These are phyloP conservation scores for Perdita meconis DNA, from an alignment of 2,888 invertebrate genomes.

Conservation along the genomic window DNA sequence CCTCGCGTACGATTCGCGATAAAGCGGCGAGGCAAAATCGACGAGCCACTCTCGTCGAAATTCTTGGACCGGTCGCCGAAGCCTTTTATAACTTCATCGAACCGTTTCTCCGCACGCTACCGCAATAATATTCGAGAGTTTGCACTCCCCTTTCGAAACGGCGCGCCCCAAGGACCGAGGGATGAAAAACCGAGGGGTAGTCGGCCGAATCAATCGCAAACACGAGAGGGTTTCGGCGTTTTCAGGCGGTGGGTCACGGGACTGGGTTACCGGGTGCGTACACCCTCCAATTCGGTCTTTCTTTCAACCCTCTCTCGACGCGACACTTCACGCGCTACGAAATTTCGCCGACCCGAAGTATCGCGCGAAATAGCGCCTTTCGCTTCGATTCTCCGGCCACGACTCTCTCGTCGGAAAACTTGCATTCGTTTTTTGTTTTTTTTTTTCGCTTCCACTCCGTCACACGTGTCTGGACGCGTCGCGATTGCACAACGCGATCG, in stretches of 20 bases:
- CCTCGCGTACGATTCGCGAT: background rate
- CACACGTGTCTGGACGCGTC: background rate
- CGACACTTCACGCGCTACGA: conserved; percentile 43
- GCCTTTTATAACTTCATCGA: conserved; percentile 58
- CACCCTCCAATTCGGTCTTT: conserved; percentile 50
- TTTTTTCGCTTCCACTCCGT: background rate
- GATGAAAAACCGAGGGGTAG: conserved; percentile 72
- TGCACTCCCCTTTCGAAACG: conserved; percentile 57
- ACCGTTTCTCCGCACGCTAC: conserved; percentile 47
- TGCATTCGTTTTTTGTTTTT: too few relatives aligned
- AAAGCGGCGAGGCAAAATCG: background rate
- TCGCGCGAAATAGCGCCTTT: background rate
- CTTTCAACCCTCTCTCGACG: conserved; percentile 37
- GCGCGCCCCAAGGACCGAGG: conserved; percentile 65
- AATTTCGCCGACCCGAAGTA: conserved; percentile 41
- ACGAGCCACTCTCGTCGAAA: conserved; percentile 41
- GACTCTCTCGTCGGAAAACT: background rate
- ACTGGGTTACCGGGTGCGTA: conserved; percentile 73
- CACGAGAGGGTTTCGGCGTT: conserved; percentile 67
- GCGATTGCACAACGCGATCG: background rate
- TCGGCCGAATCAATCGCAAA: conserved; percentile 75
- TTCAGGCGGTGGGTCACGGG: conserved; percentile 67
- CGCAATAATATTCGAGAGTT: conserved; percentile 71
- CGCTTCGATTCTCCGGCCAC: background rate
- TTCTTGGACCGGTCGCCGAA: conserved; percentile 43